These are phyloP conservation scores for Volucella inanis DNA, from an alignment of 2,888 invertebrate genomes.

Conservation along the genomic window DNA sequence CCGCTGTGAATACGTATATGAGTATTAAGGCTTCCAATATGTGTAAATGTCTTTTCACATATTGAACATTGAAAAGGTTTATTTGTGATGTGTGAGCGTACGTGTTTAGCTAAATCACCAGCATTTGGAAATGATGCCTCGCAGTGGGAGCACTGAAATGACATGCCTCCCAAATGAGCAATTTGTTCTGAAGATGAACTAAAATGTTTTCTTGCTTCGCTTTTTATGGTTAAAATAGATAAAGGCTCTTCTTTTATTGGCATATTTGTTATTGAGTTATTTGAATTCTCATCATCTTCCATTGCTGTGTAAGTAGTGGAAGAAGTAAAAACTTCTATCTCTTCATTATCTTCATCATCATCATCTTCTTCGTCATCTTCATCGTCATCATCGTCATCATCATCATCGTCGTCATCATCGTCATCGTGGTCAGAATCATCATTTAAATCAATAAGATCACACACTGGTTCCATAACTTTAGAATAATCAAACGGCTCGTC, in stretches of 20 bases:
- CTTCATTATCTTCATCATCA: conserved; percentile 72
- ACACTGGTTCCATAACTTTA: conserved; percentile 82
- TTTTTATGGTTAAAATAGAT: conserved; percentile 18
- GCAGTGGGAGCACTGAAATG: conserved; percentile 82
- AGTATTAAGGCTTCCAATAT: conserved; percentile 83
- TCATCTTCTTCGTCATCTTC: conserved; percentile 77
- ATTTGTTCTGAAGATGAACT: conserved; percentile 15
- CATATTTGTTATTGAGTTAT: conserved; percentile 33
- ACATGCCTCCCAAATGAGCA: conserved; percentile 46
- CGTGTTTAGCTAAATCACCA: conserved; percentile 83
- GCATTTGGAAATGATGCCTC: conserved; percentile 82
- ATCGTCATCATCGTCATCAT: conserved; percentile 69
- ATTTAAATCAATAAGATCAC: conserved; percentile 77
- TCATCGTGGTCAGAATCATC: conserved; percentile 68
- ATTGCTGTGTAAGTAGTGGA: conserved; percentile 34
- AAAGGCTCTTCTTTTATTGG: conserved; percentile 43
- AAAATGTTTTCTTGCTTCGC: conserved; percentile 77
- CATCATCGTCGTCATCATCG: conserved; percentile 76
- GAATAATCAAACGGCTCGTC: conserved; percentile 80
- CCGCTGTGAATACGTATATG: conserved; percentile 83
- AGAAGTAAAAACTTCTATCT: conserved; percentile 35
- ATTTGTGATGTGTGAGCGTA: conserved; percentile 82
- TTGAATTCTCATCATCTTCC: conserved; percentile 64
- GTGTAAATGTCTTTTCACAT: conserved; percentile 83
- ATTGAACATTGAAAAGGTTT: conserved; percentile 83